Base-by-base conservation (phyloP, 2,113 vertebrate species). In the Sisor rabdophorus region DNA sequence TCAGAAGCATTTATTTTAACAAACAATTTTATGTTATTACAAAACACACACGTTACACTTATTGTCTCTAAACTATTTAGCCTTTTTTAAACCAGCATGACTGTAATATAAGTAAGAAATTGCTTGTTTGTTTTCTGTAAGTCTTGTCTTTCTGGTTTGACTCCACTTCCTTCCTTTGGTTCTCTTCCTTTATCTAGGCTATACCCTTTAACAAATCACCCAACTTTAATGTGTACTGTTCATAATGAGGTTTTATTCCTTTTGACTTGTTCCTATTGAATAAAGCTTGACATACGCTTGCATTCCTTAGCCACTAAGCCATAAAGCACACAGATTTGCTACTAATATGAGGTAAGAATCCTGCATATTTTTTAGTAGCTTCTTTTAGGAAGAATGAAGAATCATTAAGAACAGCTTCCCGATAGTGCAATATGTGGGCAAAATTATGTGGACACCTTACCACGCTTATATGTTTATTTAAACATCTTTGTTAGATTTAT, bases 81-180 rank as follows among this genome's bases (percentile, higher is more conserved):
- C 22, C 4, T 52, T 28, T 19, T 50, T 68, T 68, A 44, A 52
- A 4, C 24, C 48, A 19, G 48, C 22, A 69, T 19, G 65, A 11
- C 24, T 50, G 16, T 67, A 15, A 50, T 3, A 3, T 68, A 50
- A 19, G 8, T 30, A 22, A 68, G 24, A 52, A 16, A 69, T 30
- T 52, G 26, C 30, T 69, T 52, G 17, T 20, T 50, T 69, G 47
- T 52, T 30, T 69, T 28, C 24, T 26, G 40, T 44, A 44, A 52
- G 52, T 50, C 65, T 48, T 28, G 47, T 52, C 17, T 30, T 69
- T 69, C 65, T 52, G 24, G 65, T 50, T 67, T 30, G 65, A 30
- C 47, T 69, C 24, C 10, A 50, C 8, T 28, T 68, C 15, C 24
- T 50, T 69, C 40, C 40, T 44, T 44, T 44, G 40, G 40, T 44